phyloP scores from a whole-genome alignment of 2,113 vertebrate species.

The Aramus guarauna region DNA sequence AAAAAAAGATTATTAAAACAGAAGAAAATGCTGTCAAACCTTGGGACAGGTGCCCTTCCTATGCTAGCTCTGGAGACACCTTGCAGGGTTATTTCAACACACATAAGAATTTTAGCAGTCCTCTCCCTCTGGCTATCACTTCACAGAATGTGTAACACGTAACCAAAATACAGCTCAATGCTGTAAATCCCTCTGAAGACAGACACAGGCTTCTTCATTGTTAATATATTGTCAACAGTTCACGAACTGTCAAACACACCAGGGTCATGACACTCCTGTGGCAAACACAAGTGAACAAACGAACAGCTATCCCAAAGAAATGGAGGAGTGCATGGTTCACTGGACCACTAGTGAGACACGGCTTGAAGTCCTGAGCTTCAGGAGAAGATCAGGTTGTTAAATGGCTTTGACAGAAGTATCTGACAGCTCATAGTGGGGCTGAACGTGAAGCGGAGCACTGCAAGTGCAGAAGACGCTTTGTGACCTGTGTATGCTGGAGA shows the following conservation, averaged over 20 bases:
- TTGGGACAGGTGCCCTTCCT: background rate
- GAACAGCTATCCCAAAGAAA: background rate
- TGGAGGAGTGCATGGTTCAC: background rate
- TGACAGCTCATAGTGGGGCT: rapidly evolving
- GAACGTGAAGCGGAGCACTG: rapidly evolving
- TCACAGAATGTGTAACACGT: background rate
- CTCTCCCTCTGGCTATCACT: background rate
- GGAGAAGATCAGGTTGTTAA: background rate
- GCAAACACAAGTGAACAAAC: background rate
- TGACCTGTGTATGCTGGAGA: background rate
- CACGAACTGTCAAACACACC: background rate
- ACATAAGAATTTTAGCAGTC: background rate
- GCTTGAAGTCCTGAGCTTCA: background rate
- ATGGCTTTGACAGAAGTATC: background rate
- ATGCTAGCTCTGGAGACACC: background rate
- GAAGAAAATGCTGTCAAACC: background rate
- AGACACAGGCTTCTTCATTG: background rate
- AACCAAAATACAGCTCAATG: background rate
- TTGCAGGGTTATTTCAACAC: conserved; percentile 2
- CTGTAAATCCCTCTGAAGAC: background rate
- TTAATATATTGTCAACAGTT: background rate
- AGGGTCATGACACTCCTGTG: background rate
- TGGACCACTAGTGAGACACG: background rate
- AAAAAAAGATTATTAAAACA: background rate
- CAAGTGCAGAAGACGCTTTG: background rate